Conservation (phyloP, 2,888 invertebrate genomes). For the Plusia festucae region DNA sequence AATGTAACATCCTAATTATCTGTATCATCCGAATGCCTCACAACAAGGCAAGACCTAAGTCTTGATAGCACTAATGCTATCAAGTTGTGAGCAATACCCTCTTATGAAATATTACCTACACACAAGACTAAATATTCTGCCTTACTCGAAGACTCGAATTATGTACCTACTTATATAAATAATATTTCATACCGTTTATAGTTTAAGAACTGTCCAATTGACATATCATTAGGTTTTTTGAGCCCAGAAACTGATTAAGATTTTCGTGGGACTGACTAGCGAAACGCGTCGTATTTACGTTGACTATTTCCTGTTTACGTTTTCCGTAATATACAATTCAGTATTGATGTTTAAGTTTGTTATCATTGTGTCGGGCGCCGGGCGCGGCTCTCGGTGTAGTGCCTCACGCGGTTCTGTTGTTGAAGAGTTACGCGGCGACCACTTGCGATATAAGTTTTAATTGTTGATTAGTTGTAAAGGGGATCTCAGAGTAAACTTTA, state of each 20-base stretch:
- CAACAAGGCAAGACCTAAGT: too few species aligned
- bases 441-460: slow-evolving; percentile 27
- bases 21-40: too few species aligned
- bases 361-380: not conserved
- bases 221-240: not conserved
- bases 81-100: too few species aligned
- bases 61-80: too few species aligned
- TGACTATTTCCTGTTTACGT: not conserved
- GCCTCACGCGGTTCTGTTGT: slow-evolving; percentile 15
- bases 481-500: slow-evolving; percentile 70
- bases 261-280: not conserved
- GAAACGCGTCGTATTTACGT: not conserved
- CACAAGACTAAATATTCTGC: too few species aligned
- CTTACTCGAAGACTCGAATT: too few species aligned
- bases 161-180: too few species aligned
- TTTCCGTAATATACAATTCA: not conserved
- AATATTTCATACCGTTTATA: not conserved
- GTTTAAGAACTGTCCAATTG: not conserved
- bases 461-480: slow-evolving; percentile 66
- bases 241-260: not conserved
- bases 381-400: not conserved
- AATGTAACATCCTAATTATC: too few species aligned
- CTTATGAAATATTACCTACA: too few species aligned
- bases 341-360: slow-evolving; percentile 5
- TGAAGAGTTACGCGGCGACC: slow-evolving; percentile 3